phyloP scores from a whole-genome alignment of 2,888 invertebrate species.

The Caenorhabditis sp. region DNA sequence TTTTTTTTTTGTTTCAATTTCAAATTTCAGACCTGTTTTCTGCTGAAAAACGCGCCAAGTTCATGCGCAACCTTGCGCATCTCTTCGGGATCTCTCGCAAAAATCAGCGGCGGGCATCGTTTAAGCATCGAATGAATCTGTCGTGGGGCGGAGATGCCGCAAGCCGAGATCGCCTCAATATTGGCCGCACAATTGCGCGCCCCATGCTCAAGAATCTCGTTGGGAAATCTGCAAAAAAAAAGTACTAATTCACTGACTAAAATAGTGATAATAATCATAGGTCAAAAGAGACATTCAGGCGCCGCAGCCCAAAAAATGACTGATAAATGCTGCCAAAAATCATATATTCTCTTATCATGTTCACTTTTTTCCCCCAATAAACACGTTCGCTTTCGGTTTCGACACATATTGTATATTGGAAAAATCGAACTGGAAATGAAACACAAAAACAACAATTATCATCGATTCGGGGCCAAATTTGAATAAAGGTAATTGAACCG shows the following conservation, averaged over 20 bases:
- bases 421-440: not conserved
- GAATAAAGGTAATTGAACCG: no score
- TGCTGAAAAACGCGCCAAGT: constrained; percentile 50
- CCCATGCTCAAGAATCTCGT: constrained; percentile 34
- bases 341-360: not conserved
- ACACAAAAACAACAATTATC: no score
- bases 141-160: constrained; percentile 38
- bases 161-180: constrained; percentile 38
- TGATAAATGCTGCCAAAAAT: not conserved
- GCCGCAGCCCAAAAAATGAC: no score
- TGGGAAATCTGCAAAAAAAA: constrained; percentile 34
- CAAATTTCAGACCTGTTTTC: constrained; percentile 41
- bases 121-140: constrained; percentile 19
- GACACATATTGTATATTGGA: not conserved
- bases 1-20: not conserved
- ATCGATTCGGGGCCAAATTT: no score
- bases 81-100: constrained; percentile 39
- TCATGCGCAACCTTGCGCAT: constrained; percentile 43
- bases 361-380: not conserved
- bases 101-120: constrained; percentile 48
- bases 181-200: constrained; percentile 10
- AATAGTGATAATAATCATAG: no score
- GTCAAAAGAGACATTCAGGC: no score
- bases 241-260: no score
- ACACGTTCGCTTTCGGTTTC: not conserved